Conservation (phyloP, 1,140 invertebrate genomes). For the Bombyx mandarina region DNA sequence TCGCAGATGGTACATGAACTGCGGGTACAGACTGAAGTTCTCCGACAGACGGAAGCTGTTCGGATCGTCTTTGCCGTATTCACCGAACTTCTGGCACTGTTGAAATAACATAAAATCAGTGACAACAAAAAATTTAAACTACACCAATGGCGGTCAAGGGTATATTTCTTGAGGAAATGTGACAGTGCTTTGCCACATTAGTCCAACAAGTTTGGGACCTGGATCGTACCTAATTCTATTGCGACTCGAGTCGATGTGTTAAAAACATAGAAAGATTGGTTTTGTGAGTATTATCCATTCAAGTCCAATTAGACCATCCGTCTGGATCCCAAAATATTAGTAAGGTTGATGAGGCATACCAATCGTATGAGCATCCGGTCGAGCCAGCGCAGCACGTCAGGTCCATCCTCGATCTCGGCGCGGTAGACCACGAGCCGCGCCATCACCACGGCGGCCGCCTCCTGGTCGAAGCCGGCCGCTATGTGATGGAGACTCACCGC, state of each 20-base stretch:
- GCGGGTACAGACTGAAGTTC: slow-evolving; percentile 98
- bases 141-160: too few species aligned
- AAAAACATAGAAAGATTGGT: too few species aligned
- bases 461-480: slow-evolving; percentile 96
- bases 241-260: too few species aligned
- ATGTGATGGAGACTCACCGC: slow-evolving; percentile 85
- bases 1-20: slow-evolving; percentile 99
- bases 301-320: too few species aligned
- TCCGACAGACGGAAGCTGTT: slow-evolving; percentile 95
- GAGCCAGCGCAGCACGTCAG: slow-evolving; percentile 97
- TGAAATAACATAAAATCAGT: slow-evolving; percentile 8
- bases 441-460: slow-evolving; percentile 97
- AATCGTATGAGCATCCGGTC: slow-evolving; percentile 97
- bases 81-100: slow-evolving; percentile 99
- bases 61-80: slow-evolving; percentile 97
- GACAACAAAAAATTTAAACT: too few species aligned
- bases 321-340: too few species aligned
- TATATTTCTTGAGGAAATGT: too few species aligned
- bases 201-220: too few species aligned
- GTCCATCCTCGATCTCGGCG: slow-evolving; percentile 95
- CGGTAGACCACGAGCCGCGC: slow-evolving; percentile 95
- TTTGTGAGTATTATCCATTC: too few species aligned
- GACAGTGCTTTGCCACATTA: too few species aligned
- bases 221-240: too few species aligned
- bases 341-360: slow-evolving; percentile 70